These are phyloP conservation scores for Polia nebulosa DNA, from an alignment of 2,888 invertebrate species.

Conservation along the genomic window DNA sequence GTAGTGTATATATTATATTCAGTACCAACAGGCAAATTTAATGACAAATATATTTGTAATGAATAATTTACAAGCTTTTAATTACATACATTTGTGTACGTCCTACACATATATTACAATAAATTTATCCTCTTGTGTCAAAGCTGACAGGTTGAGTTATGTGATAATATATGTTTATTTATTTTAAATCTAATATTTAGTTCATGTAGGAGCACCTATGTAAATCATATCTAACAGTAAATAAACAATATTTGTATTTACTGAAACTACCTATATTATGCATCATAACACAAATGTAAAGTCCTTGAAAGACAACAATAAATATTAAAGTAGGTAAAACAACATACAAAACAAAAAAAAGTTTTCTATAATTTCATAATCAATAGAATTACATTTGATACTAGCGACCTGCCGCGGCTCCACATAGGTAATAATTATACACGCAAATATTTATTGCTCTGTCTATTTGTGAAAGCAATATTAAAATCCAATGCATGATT, in stretches of 20 bases:
- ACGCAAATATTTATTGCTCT: too few relatives aligned
- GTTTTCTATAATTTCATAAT: too few relatives aligned
- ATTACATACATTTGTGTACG: conserved; percentile 8
- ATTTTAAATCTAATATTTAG: background rate
- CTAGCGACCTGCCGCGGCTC: too few relatives aligned
- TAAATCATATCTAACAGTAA: background rate
- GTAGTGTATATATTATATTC: too few relatives aligned
- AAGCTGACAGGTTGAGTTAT: background rate
- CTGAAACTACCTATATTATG: background rate
- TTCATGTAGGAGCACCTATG: background rate
- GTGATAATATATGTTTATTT: background rate
- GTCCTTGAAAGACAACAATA: background rate
- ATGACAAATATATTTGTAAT: conserved; percentile 25
- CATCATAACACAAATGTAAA: too few relatives aligned
- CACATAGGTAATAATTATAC: too few relatives aligned
- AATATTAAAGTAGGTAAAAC: too few relatives aligned
- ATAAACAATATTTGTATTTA: background rate
- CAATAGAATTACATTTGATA: too few relatives aligned
- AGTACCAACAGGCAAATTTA: conserved; percentile 18
- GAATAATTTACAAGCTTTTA: conserved; percentile 8
- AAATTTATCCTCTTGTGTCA: conserved; percentile 16
- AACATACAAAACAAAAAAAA: too few relatives aligned
- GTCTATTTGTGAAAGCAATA: too few relatives aligned
- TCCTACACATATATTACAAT: conserved; percentile 17
- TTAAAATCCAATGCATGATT: too few relatives aligned